These are phyloP conservation scores for Cartodere bifasciata DNA, from an alignment of 2,888 invertebrate species.

Conservation along the genomic window DNA sequence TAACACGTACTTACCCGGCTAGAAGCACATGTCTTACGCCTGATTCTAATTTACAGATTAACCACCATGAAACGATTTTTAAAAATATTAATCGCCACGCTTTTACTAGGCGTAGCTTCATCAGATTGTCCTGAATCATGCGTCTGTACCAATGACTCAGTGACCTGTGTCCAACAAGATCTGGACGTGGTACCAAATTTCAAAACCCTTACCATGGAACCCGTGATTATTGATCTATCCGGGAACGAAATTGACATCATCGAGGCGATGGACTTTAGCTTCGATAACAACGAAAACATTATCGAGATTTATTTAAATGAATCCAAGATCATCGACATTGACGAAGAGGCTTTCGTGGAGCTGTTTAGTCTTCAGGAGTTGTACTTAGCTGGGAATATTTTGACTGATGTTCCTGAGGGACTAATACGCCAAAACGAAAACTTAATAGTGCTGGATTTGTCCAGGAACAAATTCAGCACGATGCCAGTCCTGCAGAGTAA, in stretches of 20 bases:
- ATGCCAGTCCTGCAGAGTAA: slow-evolving; percentile 26
- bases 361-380: slow-evolving; percentile 27
- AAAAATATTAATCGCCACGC: no score
- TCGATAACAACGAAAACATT: slow-evolving; percentile 23
- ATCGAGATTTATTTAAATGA: slow-evolving; percentile 27
- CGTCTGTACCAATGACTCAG: slow-evolving; percentile 22
- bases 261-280: slow-evolving; percentile 22
- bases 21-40: no score
- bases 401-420: slow-evolving; percentile 23
- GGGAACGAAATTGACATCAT: slow-evolving; percentile 27
- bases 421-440: slow-evolving; percentile 24
- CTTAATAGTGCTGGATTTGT: slow-evolving; percentile 26
- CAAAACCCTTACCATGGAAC: slow-evolving; percentile 20
- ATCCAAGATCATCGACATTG: slow-evolving; percentile 25
- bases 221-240: slow-evolving; percentile 27
- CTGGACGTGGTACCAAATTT: slow-evolving; percentile 26
- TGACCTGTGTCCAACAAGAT: slow-evolving; percentile 23
- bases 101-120: no score
- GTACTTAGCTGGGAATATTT: slow-evolving; percentile 27
- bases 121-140: slow-evolving; percentile 22
- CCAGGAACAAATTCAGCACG: slow-evolving; percentile 25
- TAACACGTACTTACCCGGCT: no score
- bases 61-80: no score
- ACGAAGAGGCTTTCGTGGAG: slow-evolving; percentile 23
- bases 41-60: no score